Conservation (phyloP, 2,113 vertebrate genomes). For the Paradisaea rubra region DNA sequence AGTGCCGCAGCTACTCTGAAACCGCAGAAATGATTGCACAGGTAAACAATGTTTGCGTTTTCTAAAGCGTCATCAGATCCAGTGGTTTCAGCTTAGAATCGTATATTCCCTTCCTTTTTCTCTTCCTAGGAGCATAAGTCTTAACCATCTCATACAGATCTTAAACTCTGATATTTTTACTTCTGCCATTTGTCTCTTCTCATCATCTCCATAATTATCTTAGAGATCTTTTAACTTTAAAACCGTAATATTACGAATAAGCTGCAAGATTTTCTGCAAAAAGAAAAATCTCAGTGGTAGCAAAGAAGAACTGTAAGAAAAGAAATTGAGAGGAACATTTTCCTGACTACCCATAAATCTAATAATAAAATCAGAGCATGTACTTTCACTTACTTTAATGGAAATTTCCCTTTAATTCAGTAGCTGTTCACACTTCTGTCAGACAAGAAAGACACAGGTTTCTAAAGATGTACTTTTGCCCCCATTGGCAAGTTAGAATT, state of each 20-base stretch:
- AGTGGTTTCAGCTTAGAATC: not conserved
- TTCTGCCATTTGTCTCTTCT: not conserved
- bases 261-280: not conserved
- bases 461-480: not conserved
- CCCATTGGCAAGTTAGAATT: not conserved
- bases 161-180: not conserved
- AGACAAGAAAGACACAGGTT: not conserved
- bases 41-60: constrained; percentile 54
- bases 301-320: not conserved
- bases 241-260: not conserved
- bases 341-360: not conserved
- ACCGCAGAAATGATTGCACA: constrained; percentile 75
- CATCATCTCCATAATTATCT: not conserved
- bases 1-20: constrained; percentile 77
- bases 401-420: not conserved
- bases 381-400: not conserved
- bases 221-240: not conserved
- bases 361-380: not conserved
- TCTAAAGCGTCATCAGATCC: not conserved
- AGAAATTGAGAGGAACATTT: not conserved
- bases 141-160: not conserved
- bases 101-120: not conserved
- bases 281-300: not conserved
- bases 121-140: not conserved
- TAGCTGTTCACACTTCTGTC: not conserved